Evolutionary conservation across 1,140 invertebrate species (phyloP).

Genomic region (Branchinecta lynchi): DNA sequence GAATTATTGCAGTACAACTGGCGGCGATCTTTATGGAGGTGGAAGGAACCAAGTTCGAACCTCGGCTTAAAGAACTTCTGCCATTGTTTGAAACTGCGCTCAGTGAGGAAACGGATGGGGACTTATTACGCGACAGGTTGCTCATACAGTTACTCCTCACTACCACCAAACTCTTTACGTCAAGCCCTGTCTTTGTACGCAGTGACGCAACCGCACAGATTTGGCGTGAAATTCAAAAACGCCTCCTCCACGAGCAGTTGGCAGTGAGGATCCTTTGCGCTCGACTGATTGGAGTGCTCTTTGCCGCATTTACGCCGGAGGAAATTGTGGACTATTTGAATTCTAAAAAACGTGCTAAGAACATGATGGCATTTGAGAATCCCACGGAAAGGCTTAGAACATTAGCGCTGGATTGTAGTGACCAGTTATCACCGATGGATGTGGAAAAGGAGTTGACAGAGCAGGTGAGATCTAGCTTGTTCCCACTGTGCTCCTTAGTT

Average conservation of each 20-base stretch:
- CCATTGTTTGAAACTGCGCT: slow-evolving; percentile 33
- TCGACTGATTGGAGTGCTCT: slow-evolving; percentile 53
- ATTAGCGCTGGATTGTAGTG: slow-evolving; percentile 51
- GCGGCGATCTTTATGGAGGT: slow-evolving; percentile 51
- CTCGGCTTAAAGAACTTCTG: slow-evolving; percentile 39
- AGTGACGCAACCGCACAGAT: slow-evolving; percentile 32
- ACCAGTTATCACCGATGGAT: slow-evolving; percentile 45
- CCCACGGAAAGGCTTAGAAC: slow-evolving; percentile 43
- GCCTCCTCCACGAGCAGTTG: slow-evolving; percentile 44
- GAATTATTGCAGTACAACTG: slow-evolving; percentile 44
- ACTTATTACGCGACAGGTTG: slow-evolving; percentile 44
- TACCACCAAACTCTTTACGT: slow-evolving; percentile 44
- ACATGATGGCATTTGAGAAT: slow-evolving; percentile 40
- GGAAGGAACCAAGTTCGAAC: slow-evolving; percentile 48
- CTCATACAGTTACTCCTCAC: slow-evolving; percentile 51
- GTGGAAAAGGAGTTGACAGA: slow-evolving; percentile 29
- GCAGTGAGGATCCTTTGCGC: slow-evolving; percentile 58
- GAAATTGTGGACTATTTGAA: slow-evolving; percentile 34
- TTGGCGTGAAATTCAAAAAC: slow-evolving; percentile 37
- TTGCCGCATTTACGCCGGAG: slow-evolving; percentile 43
- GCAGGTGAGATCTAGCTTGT: slow-evolving; percentile 25
- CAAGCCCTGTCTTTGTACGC: slow-evolving; percentile 36
- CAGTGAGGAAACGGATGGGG: slow-evolving; percentile 26
- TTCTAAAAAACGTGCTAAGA: slow-evolving; percentile 16
- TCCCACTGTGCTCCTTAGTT: too few relatives aligned